Conservation (phyloP, 2,113 vertebrate genomes). For the Gambusia affinis region DNA sequence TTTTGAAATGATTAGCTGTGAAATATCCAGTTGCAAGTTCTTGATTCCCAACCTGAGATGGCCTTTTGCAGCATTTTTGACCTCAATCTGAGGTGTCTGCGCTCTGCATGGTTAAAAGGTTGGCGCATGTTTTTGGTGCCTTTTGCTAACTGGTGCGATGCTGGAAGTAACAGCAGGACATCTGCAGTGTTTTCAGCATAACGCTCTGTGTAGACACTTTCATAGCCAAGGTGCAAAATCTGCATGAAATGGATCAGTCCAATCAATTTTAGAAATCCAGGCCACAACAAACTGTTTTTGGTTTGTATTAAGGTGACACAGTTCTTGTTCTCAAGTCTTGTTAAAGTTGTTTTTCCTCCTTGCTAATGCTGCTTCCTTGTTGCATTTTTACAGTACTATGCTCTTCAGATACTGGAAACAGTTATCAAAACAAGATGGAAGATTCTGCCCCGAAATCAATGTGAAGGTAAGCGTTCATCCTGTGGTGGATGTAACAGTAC, state of each 20-base stretch:
- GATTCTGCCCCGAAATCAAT: slow-evolving; percentile 98
- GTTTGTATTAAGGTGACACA: slow-evolving; percentile 52
- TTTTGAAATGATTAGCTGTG: not conserved
- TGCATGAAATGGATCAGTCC: slow-evolving; percentile 84
- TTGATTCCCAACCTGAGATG: slow-evolving; percentile 47
- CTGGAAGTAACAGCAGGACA: slow-evolving; percentile 92
- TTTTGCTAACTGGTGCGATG: slow-evolving; percentile 88
- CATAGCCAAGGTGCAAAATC: slow-evolving; percentile 46
- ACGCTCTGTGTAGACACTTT: slow-evolving; percentile 61
- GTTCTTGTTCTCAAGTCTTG: slow-evolving; percentile 7
- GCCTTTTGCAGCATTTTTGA: slow-evolving; percentile 10
- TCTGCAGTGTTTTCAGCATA: slow-evolving; percentile 74
- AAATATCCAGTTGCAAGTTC: slow-evolving; percentile 2
- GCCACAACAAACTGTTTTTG: slow-evolving; percentile 71
- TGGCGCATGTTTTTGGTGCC: slow-evolving; percentile 44
- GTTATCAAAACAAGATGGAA: slow-evolving; percentile 99
- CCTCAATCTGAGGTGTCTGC: slow-evolving; percentile 24
- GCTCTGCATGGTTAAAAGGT: slow-evolving; percentile 42
- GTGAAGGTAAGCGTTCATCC: slow-evolving; percentile 88
- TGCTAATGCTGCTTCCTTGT: slow-evolving; percentile 71
- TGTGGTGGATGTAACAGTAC: not conserved
- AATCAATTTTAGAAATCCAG: slow-evolving; percentile 60
- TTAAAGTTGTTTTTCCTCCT: not conserved
- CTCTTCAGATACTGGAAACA: slow-evolving; percentile 99
- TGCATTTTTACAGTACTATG: slow-evolving; percentile 98